phyloP scores from a whole-genome alignment of 2,797 vertebrate species.

The Iguana delicatissima region DNA sequence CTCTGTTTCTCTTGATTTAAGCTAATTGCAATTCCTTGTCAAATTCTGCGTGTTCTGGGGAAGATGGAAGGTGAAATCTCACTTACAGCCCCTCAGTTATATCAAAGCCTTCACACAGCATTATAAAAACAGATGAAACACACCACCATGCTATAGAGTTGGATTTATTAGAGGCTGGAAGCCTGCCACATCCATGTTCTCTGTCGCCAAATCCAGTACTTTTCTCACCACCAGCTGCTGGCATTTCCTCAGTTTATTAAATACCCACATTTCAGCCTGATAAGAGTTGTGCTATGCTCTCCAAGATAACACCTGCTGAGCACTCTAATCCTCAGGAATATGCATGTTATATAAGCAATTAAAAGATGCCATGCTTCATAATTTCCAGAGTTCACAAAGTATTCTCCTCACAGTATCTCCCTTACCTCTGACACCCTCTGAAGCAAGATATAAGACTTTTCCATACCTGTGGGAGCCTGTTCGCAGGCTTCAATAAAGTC shows the following conservation, averaged over 20 bases:
- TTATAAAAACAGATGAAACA: not conserved
- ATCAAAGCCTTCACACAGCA: not conserved
- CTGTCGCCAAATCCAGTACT: not conserved
- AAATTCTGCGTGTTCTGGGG: not conserved
- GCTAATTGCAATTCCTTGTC: not conserved
- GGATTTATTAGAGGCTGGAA: not conserved
- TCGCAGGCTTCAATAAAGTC: not conserved
- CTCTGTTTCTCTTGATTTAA: not conserved
- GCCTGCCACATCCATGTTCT: not conserved
- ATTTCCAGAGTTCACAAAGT: not conserved
- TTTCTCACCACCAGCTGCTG: not conserved
- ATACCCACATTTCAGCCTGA: not conserved
- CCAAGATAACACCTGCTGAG: not conserved
- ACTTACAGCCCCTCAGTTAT: not conserved
- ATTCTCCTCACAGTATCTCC: not conserved
- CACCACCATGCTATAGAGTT: not conserved
- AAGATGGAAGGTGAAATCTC: not conserved
- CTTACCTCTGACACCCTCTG: not conserved
- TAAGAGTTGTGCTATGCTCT: not conserved
- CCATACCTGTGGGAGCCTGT: conserved; percentile 47
- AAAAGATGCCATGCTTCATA: not conserved
- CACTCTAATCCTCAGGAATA: not conserved
- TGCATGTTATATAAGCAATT: not conserved
- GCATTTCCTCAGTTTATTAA: not conserved
- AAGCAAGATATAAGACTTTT: fast-evolving